phyloP scores from a whole-genome alignment of 2,113 vertebrate species.

The Apodemus sylvaticus region DNA sequence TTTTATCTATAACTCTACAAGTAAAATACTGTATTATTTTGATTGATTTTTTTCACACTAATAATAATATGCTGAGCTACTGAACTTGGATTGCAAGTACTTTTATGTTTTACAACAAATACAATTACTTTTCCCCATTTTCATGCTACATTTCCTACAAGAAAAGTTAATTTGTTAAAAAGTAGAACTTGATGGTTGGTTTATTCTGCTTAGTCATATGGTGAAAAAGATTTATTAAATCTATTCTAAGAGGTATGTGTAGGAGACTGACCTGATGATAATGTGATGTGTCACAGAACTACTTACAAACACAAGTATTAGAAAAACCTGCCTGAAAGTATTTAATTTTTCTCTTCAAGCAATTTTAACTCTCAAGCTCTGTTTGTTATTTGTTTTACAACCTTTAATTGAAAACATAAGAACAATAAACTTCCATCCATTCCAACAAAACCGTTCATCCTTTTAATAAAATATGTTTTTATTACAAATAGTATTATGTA shows the following conservation, averaged over 20 bases:
- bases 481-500: neutral
- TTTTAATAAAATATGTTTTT: neutral
- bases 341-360: neutral
- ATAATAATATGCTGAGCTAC: neutral
- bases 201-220: neutral
- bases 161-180: neutral
- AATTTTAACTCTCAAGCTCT: neutral
- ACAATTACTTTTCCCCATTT: neutral
- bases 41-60: neutral
- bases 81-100: neutral
- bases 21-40: neutral
- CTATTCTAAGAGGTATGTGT: neutral
- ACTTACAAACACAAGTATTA: neutral
- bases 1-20: neutral
- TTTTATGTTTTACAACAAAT: neutral
- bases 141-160: neutral
- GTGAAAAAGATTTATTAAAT: neutral
- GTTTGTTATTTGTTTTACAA: neutral
- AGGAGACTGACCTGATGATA: neutral
- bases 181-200: neutral
- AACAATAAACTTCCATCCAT: neutral
- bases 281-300: neutral
- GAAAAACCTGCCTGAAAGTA: neutral
- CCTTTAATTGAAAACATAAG: constrained; percentile 4
- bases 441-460: neutral